Conservation (phyloP, 2,113 vertebrate genomes). For the Plecotus auritus region DNA sequence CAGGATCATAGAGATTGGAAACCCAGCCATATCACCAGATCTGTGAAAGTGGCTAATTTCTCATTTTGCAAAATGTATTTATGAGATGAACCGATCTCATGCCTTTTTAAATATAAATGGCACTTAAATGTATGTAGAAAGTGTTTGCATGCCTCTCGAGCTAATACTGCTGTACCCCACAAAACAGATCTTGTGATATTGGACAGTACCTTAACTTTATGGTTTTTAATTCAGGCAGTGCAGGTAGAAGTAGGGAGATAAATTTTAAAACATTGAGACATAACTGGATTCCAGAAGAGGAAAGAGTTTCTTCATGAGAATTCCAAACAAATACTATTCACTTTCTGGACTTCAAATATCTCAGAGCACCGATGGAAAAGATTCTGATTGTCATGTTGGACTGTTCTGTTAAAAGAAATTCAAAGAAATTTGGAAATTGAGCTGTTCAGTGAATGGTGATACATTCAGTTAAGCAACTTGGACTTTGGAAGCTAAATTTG, state of each 20-base stretch:
- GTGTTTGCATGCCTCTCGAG: conserved; percentile 63
- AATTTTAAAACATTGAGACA: conserved; percentile 38
- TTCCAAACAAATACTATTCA: conserved; percentile 77
- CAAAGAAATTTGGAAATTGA: conserved; percentile 78
- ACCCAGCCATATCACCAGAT: conserved; percentile 86
- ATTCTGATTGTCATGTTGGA: conserved; percentile 79
- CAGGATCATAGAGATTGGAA: conserved; percentile 89
- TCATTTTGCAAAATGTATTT: conserved; percentile 57
- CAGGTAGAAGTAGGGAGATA: conserved; percentile 59
- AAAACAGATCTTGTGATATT: conserved; percentile 85
- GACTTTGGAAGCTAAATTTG: conserved; percentile 81
- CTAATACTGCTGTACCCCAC: conserved; percentile 55
- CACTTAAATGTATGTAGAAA: conserved; percentile 52
- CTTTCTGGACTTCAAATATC: conserved; percentile 76
- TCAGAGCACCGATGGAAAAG: conserved; percentile 77
- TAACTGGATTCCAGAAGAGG: conserved; percentile 72
- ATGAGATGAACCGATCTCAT: conserved; percentile 65
- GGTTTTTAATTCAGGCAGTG: conserved; percentile 56
- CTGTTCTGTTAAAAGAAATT: conserved; percentile 76
- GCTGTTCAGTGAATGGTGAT: conserved; percentile 76
- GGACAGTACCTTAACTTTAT: conserved; percentile 69
- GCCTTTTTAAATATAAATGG: conserved; percentile 59
- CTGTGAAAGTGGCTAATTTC: conserved; percentile 77
- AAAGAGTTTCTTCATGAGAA: conserved; percentile 67
- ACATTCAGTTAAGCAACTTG: conserved; percentile 78